Evolutionary conservation across 2,888 invertebrate species (phyloP).

Genomic region (Chrysodeixis includens): DNA sequence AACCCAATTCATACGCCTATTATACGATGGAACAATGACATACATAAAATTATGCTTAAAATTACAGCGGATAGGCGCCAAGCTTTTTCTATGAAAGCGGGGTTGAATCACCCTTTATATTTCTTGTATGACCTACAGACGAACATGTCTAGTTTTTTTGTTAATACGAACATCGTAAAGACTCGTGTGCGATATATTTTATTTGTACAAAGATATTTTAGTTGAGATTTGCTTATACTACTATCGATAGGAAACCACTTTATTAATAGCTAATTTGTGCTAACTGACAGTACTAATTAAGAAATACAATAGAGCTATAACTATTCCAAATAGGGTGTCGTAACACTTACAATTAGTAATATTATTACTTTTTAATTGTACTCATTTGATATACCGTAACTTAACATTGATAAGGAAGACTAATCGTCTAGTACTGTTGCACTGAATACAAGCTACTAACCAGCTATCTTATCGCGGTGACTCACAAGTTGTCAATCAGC

Average conservation of each 20-base stretch:
- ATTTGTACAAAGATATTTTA: no score
- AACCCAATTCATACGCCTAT: constrained; percentile 21
- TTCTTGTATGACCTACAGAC: not conserved
- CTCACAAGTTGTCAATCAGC: constrained; percentile 4
- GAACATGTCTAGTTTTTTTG: not conserved
- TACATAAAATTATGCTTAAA: constrained; percentile 6
- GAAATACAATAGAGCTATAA: not conserved
- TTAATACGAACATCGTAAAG: not conserved
- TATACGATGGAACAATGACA: constrained; percentile 12
- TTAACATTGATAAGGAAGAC: not conserved
- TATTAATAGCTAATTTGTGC: not conserved
- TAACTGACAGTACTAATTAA: not conserved
- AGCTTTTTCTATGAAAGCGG: not conserved
- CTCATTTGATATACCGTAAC: not conserved
- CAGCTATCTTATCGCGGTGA: not conserved
- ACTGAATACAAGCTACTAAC: not conserved
- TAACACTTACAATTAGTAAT: not conserved
- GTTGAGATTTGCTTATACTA: no score
- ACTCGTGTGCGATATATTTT: no score
- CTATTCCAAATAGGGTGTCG: not conserved
- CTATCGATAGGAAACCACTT: no score
- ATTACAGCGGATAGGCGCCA: not conserved
- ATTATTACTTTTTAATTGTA: not conserved
- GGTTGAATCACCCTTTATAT: not conserved
- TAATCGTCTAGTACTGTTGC: not conserved